phyloP scores from a whole-genome alignment of 2,797 vertebrate species.

The Scleropages formosus region DNA sequence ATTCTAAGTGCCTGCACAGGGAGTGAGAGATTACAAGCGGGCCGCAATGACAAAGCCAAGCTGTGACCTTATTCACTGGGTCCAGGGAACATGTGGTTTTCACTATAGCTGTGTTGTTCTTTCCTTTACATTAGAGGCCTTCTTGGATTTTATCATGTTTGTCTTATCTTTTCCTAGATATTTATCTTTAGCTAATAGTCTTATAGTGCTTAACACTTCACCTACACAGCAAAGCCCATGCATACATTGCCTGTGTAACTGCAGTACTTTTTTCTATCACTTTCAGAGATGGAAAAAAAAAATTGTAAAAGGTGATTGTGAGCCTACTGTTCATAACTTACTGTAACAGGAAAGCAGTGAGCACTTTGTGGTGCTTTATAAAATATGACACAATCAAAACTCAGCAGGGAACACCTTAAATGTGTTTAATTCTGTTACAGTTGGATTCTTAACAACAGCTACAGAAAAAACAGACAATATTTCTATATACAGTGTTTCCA shows the following conservation, averaged over 20 bases:
- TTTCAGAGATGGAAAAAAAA: conserved; percentile 41
- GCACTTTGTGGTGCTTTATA: conserved; percentile 17
- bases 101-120: conserved; percentile 67
- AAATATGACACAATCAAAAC: background rate
- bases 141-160: conserved; percentile 67
- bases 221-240: conserved; percentile 46
- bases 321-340: conserved; percentile 30
- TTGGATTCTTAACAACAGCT: conserved; percentile 48
- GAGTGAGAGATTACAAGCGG: conserved; percentile 47
- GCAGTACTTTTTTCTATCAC: conserved; percentile 35
- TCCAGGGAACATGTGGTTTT: conserved; percentile 64
- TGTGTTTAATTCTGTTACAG: conserved; percentile 37
- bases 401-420: conserved; percentile 32
- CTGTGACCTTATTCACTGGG: conserved; percentile 50
- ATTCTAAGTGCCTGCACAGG: conserved; percentile 38
- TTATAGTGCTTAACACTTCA: conserved; percentile 53
- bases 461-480: conserved; percentile 39
- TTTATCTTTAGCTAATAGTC: conserved; percentile 61
- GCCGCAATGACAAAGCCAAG: conserved; percentile 42
- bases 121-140: conserved; percentile 55
- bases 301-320: conserved; percentile 33
- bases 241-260: conserved; percentile 60
- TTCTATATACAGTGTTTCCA: background rate
- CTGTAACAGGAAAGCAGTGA: conserved; percentile 33
- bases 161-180: conserved; percentile 62